Evolutionary conservation across 2,797 vertebrate species (phyloP).

Genomic region (Neopelma chrysocephalum): DNA sequence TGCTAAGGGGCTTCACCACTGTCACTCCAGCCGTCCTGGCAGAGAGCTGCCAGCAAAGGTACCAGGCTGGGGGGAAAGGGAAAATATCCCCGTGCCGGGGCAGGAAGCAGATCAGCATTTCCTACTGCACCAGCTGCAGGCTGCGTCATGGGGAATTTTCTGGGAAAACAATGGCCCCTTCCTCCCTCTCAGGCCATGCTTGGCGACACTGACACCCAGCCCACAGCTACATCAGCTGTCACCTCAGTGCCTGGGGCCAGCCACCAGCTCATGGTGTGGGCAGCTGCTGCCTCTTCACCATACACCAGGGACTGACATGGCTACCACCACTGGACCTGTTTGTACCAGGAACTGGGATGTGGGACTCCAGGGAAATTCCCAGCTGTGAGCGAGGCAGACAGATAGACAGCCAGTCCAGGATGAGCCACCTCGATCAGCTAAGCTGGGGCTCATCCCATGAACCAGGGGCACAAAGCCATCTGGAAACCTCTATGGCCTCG

Average conservation of each 20-base stretch:
- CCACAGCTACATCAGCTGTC: neutral
- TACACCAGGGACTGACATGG: rapidly evolving
- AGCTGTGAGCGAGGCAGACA: neutral
- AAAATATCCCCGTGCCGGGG: neutral
- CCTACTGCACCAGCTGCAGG: neutral
- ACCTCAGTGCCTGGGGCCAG: neutral
- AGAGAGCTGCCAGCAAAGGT: neutral
- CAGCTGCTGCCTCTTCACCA: neutral
- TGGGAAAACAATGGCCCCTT: conserved; percentile 51
- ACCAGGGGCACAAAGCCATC: neutral
- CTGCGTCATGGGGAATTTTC: conserved; percentile 8
- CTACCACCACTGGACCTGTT: neutral
- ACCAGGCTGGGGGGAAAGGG: neutral
- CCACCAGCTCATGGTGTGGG: rapidly evolving
- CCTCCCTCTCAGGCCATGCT: neutral
- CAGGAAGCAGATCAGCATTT: conserved; percentile 49
- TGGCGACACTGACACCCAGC: rapidly evolving
- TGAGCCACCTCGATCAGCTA: neutral
- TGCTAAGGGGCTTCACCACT: neutral
- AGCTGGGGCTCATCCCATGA: neutral
- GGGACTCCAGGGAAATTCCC: neutral
- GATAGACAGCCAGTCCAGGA: neutral
- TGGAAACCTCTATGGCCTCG: neutral
- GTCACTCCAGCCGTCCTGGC: neutral
- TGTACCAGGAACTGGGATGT: rapidly evolving